Evolutionary conservation across 2,797 vertebrate species (phyloP).

Genomic region (Enteromius trimaculatus): DNA sequence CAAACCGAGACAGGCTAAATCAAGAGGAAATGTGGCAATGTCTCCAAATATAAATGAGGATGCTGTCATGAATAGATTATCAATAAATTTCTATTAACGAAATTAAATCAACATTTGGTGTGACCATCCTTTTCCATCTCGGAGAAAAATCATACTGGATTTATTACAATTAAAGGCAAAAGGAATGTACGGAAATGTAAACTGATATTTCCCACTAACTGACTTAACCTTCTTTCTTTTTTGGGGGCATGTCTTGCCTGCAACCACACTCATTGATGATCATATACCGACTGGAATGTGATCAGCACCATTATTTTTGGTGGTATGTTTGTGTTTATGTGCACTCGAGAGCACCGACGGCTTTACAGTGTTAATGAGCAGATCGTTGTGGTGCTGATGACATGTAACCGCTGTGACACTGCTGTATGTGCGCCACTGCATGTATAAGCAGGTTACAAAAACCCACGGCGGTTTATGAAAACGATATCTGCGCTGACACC

Average conservation of each 20-base stretch:
- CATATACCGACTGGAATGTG: background rate
- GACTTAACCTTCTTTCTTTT: too few species aligned
- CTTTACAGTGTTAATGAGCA: constrained; percentile 5
- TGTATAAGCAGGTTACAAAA: background rate
- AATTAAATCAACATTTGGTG: too few species aligned
- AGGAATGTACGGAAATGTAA: too few species aligned
- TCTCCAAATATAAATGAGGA: too few species aligned
- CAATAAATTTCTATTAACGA: too few species aligned
- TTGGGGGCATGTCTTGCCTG: too few species aligned
- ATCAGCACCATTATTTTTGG: background rate
- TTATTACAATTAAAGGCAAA: too few species aligned
- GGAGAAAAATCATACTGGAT: too few species aligned
- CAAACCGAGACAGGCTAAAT: too few species aligned
- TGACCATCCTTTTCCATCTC: too few species aligned
- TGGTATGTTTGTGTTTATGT: background rate
- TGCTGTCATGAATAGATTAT: too few species aligned
- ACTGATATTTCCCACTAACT: background rate
- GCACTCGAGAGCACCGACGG: background rate
- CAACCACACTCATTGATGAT: background rate
- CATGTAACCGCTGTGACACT: constrained; percentile 20
- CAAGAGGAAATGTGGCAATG: too few species aligned
- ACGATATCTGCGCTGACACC: constrained; percentile 61
- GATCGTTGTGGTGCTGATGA: background rate
- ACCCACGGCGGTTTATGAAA: constrained; percentile 57
- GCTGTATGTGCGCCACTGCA: constrained; percentile 13